phyloP scores from a whole-genome alignment of 2,888 invertebrate species.

The Caenorhabditis angaria region DNA sequence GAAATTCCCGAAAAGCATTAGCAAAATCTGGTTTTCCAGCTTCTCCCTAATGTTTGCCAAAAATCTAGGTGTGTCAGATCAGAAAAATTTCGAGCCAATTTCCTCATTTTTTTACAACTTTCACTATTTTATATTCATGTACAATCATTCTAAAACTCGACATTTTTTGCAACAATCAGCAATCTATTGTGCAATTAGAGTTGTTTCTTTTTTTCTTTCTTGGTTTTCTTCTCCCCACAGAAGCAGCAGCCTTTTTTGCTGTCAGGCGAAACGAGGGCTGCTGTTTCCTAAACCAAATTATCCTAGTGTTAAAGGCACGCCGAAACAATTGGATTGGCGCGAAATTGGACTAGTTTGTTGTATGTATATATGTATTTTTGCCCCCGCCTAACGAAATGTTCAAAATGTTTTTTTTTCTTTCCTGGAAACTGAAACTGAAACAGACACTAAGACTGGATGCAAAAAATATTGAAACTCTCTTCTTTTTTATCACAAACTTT shows the following conservation, averaged over 20 bases:
- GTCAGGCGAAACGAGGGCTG: background rate
- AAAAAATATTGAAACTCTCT: too few species aligned
- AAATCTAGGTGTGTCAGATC: too few species aligned
- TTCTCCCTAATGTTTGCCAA: too few species aligned
- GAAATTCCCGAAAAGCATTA: too few species aligned
- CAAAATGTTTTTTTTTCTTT: constrained; percentile 9
- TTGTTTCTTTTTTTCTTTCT: background rate
- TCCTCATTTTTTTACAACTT: background rate
- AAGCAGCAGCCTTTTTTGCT: background rate
- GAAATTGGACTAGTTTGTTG: constrained; percentile 11
- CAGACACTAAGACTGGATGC: constrained; percentile 10
- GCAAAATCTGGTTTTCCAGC: too few species aligned
- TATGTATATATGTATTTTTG: constrained; percentile 37
- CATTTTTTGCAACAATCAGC: constrained; percentile 28
- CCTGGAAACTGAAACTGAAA: constrained; percentile 3
- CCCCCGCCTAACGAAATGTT: constrained; percentile 15
- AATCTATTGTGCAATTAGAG: constrained; percentile 41
- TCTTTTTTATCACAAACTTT: background rate
- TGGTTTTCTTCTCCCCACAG: constrained; percentile 5
- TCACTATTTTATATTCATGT: background rate
- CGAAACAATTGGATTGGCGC: constrained; percentile 1
- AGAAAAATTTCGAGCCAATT: too few species aligned
- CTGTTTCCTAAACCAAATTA: background rate
- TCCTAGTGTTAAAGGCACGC: constrained; percentile 9
- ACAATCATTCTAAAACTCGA: too few species aligned